Base-by-base conservation (phyloP, 1,140 invertebrate species). In the Lepidurus apus region DNA sequence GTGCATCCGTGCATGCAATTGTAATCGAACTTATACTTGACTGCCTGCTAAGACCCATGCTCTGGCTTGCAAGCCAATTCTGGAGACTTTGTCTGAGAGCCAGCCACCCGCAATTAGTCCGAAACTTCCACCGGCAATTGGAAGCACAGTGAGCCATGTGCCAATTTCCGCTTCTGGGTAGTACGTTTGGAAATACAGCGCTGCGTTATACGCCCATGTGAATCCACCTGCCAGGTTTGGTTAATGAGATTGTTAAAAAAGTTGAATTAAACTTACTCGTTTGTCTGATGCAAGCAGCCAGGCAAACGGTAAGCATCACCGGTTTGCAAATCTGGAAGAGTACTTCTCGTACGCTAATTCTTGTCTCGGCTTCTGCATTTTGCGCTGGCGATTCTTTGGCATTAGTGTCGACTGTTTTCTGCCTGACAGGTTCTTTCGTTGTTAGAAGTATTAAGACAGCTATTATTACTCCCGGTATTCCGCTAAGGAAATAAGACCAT, bases 241-340 rank as follows among this genome's bases (percentile, higher is more conserved):
- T 42, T 11, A 43, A n/a, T 74, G 17, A 75, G 21, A 21, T 13
- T 11, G 13, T 44, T 74, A 43, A 24, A n/a, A 43, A 47, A 47
- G 17, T 47, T 77, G 17, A 7, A n/a, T 21, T 65, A n/a, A n/a
- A 17, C 13, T 65, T 65, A 65, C 53, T 65, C 3, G 53, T 65
- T 65, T 97, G 95, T 83, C 95, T 90, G 78, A 97, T 92, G 74
- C 94, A 95, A 13, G 95, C 94, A 43, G 94, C 95, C 3, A 96
- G 82, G 83, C 92, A 93, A 34, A 96, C 86, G 81, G 95, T 87
- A 9, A 96, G 86, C 77, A 96, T 88, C 43, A 93, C 89, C 0
- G 94, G 93, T 82, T 91, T 91, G 0, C 90, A 84, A 78, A 86
- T 95, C 87, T 43, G 93, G 45, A 81, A 81, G 4, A 85, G 42